phyloP scores from a whole-genome alignment of 2,797 vertebrate genomes.

The Xenops minutus region DNA sequence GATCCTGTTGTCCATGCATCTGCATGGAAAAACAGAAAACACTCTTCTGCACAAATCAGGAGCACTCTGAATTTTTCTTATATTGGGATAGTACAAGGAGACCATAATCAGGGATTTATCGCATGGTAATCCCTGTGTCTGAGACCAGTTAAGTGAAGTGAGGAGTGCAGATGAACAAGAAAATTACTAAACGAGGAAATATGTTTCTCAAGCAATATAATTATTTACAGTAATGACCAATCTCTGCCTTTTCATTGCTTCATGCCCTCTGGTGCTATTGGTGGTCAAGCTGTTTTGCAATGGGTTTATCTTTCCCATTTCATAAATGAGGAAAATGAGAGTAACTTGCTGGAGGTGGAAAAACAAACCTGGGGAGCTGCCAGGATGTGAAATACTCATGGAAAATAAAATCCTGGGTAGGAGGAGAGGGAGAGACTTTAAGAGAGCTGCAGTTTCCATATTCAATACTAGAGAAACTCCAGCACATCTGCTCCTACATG shows the following conservation, averaged over 20 bases:
- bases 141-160: neutral
- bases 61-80: neutral
- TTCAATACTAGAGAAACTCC: neutral
- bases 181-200: neutral
- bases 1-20: rapidly evolving
- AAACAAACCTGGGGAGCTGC: neutral
- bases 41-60: neutral
- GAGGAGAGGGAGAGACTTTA: neutral
- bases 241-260: neutral
- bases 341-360: neutral
- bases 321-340: neutral
- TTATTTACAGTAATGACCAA: neutral
- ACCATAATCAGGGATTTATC: neutral
- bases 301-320: neutral
- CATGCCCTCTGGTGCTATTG: neutral
- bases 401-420: neutral
- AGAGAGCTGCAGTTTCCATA: neutral
- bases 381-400: neutral
- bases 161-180: neutral
- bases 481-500: neutral
- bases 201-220: neutral
- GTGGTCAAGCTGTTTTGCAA: conserved; percentile 24
- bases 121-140: neutral
- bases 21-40: neutral
- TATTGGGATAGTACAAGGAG: neutral